Conservation (phyloP, 2,797 vertebrate species). For the Hemitrygon akajei region DNA sequence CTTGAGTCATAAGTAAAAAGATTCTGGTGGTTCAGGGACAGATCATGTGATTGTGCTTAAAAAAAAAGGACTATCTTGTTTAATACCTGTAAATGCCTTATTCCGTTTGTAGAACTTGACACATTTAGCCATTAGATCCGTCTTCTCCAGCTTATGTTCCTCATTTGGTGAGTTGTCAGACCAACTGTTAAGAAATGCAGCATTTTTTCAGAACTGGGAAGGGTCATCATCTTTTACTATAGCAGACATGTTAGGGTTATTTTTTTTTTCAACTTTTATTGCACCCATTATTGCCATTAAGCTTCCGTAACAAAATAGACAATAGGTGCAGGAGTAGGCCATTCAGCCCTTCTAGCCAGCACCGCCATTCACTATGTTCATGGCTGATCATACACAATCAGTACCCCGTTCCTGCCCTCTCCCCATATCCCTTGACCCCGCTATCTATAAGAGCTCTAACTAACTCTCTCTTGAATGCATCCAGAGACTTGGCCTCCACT, state of each 20-base stretch:
- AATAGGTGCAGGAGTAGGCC: no score
- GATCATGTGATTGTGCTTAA: neutral
- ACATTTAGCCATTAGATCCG: neutral
- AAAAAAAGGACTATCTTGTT: neutral
- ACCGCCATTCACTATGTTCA: no score
- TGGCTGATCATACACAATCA: no score
- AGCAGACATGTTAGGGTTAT: neutral
- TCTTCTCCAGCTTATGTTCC: neutral
- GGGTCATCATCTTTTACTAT: neutral
- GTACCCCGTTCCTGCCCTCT: no score
- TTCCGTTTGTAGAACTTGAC: neutral
- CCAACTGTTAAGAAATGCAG: neutral
- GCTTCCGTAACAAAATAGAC: no score
- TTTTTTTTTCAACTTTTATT: neutral
- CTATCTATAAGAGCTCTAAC: no score
- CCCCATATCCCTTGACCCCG: no score
- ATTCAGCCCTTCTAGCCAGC: no score
- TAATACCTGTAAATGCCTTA: neutral
- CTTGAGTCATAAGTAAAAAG: neutral
- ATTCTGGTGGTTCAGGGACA: neutral
- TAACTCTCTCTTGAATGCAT: no score
- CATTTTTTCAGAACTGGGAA: neutral
- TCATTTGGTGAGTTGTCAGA: neutral
- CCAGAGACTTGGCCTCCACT: no score
- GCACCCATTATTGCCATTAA: neutral